A percentile compares a stretch with the other conserved stretches of the same genome.
Evolutionary conservation across 2,888 invertebrate species (phyloP).

Genomic region (Acleris holmiana): DNA sequence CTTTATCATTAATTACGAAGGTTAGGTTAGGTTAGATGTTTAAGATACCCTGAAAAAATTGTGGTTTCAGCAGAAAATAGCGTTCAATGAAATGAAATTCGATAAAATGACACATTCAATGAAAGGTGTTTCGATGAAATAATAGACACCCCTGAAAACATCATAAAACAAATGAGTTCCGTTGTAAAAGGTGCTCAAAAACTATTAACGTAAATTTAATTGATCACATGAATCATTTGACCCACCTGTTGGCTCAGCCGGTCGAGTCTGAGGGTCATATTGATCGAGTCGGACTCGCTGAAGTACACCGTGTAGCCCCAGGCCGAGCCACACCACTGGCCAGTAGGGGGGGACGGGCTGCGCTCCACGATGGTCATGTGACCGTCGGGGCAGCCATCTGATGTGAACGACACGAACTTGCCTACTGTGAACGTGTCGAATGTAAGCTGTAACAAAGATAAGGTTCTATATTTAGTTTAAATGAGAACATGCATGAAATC

Average conservation of each 20-base stretch:
- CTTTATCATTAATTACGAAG: no score
- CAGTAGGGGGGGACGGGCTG: conserved; percentile 88
- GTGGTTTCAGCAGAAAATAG: no score
- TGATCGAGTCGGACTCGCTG: conserved; percentile 91
- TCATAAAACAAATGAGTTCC: no score
- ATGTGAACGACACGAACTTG: conserved; percentile 90
- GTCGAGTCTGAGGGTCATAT: conserved; percentile 89
- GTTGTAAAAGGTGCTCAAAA: neutral
- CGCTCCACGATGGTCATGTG: conserved; percentile 91
- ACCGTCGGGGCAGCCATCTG: conserved; percentile 92
- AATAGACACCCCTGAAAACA: no score
- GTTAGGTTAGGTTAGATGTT: no score
- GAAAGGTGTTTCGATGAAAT: no score
- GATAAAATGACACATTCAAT: no score
- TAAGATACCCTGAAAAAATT: no score
- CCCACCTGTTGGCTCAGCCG: conserved; percentile 89
- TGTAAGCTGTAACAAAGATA: conserved; percentile 87
- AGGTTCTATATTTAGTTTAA: no score
- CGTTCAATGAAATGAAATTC: no score
- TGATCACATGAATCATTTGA: conserved; percentile 19
- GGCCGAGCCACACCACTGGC: conserved; percentile 93
- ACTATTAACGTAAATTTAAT: conserved; percentile 13
- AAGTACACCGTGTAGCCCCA: conserved; percentile 94
- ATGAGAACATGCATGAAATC: no score
- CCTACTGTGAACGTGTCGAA: conserved; percentile 94